A percentile compares a stretch with the other conserved stretches of the same genome.
Evolutionary conservation across 2,888 invertebrate species (phyloP).

Genomic region (Parnassius orleans): DNA sequence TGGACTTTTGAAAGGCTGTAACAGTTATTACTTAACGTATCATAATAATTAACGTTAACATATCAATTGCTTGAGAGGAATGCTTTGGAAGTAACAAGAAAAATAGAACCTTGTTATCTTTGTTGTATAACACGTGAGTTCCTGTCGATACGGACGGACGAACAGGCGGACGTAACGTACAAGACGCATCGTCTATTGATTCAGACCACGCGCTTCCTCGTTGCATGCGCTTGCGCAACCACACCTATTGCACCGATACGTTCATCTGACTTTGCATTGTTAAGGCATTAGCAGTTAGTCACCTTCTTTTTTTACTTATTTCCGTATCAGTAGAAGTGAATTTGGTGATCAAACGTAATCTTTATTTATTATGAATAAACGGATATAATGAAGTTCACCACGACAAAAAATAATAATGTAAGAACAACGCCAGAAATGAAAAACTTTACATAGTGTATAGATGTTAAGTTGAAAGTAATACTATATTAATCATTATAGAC

Average conservation of each 20-base stretch:
- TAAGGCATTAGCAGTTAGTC: too few relatives aligned
- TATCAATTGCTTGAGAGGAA: background rate
- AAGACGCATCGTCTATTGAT: constrained; percentile 13
- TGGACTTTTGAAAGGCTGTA: too few relatives aligned
- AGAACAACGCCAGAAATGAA: too few relatives aligned
- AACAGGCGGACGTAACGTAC: constrained; percentile 1
- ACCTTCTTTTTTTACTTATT: too few relatives aligned
- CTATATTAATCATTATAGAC: too few relatives aligned
- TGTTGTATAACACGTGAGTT: constrained; percentile 11
- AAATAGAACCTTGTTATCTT: background rate
- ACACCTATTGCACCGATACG: background rate
- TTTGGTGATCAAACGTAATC: background rate
- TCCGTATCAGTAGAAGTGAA: background rate
- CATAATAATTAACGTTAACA: too few relatives aligned
- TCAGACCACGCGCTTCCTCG: constrained; percentile 22
- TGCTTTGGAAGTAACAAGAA: background rate
- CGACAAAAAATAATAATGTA: too few relatives aligned
- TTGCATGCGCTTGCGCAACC: constrained; percentile 6
- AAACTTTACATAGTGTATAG: too few relatives aligned
- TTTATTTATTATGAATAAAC: too few relatives aligned
- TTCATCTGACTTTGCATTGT: constrained; percentile 1
- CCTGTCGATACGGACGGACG: constrained; percentile 13
- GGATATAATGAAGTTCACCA: too few relatives aligned
- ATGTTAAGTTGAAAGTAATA: too few relatives aligned
- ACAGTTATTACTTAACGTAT: too few relatives aligned